phyloP scores from a whole-genome alignment of 2,797 vertebrate genomes.

The Cynodonichthys magdalenae region DNA sequence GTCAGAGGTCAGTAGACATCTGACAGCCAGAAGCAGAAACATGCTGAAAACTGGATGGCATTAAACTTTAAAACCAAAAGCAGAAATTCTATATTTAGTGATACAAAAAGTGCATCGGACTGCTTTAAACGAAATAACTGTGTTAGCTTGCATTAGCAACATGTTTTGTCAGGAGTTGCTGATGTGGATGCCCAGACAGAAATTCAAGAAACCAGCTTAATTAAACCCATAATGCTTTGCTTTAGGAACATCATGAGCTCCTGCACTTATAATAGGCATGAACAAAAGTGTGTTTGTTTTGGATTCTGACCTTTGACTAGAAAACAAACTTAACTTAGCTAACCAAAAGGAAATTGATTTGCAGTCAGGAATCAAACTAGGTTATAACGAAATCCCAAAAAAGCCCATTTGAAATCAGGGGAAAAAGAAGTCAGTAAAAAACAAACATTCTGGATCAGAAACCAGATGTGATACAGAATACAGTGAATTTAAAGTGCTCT shows the following conservation, averaged over 20 bases:
- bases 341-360: constrained; percentile 49
- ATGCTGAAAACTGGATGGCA: constrained; percentile 16
- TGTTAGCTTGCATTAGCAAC: constrained; percentile 28
- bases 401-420: constrained; percentile 34
- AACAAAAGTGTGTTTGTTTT: constrained; percentile 6
- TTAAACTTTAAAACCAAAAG: constrained; percentile 9
- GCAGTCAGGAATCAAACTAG: constrained; percentile 27
- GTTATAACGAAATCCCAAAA: constrained; percentile 14
- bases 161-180: constrained; percentile 41
- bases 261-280: constrained; percentile 7
- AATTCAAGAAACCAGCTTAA: constrained; percentile 43
- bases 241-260: constrained; percentile 45
- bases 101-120: constrained; percentile 5
- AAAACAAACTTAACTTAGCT: constrained; percentile 41
- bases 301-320: constrained; percentile 35
- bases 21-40: constrained; percentile 26
- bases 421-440: constrained; percentile 30
- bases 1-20: constrained; percentile 52
- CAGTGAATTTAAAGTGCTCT: constrained; percentile 26
- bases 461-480: constrained; percentile 23
- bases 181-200: constrained; percentile 15
- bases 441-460: constrained; percentile 16
- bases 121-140: constrained; percentile 24
- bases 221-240: constrained; percentile 57
- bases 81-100: not conserved